Evolutionary conservation across 2,888 invertebrate species (phyloP).

Genomic region (Volucella inflata): DNA sequence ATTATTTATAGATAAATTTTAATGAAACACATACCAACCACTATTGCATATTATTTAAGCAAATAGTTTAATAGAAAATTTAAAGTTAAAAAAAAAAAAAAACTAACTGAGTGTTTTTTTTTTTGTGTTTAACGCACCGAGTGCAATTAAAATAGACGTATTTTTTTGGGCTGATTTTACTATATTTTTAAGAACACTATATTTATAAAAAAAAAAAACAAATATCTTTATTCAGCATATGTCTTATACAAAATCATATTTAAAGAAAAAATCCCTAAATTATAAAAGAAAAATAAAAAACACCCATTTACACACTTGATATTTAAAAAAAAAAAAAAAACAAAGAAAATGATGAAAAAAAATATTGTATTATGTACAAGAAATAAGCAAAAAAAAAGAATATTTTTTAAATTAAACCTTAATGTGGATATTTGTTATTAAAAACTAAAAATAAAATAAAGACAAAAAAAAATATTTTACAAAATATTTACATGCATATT

Average conservation of each 20-base stretch:
- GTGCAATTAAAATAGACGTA: conserved; percentile 64
- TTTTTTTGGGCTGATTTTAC: conserved; percentile 59
- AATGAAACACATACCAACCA: conserved; percentile 38
- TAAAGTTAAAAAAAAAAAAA: conserved; percentile 12
- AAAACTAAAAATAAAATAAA: conserved; percentile 30
- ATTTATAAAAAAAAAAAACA: conserved; percentile 7
- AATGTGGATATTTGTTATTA: conserved; percentile 67
- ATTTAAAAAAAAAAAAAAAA: conserved; percentile 56
- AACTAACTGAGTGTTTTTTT: conserved; percentile 49
- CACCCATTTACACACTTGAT: conserved; percentile 62
- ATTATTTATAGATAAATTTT: conserved; percentile 53
- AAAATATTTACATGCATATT: conserved; percentile 51
- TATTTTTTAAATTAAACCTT: conserved; percentile 61
- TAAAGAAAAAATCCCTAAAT: conserved; percentile 3
- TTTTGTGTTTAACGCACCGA: conserved; percentile 61
- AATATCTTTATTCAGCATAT: conserved; percentile 30
- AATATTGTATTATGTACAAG: conserved; percentile 2
- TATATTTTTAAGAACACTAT: conserved; percentile 53
- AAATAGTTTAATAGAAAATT: conserved; percentile 59
- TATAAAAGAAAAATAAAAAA: conserved; percentile 47
- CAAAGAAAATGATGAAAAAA: conserved; percentile 8
- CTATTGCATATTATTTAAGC: conserved; percentile 51
- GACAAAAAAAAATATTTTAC: conserved; percentile 52
- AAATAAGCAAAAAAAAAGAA: conserved; percentile 20
- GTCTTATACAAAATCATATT: conserved; percentile 29